Percentiles rank a stretch among this genome's conserved stretches.
Conservation (phyloP, 2,113 vertebrate species). For the Amphiprion ocellaris region DNA sequence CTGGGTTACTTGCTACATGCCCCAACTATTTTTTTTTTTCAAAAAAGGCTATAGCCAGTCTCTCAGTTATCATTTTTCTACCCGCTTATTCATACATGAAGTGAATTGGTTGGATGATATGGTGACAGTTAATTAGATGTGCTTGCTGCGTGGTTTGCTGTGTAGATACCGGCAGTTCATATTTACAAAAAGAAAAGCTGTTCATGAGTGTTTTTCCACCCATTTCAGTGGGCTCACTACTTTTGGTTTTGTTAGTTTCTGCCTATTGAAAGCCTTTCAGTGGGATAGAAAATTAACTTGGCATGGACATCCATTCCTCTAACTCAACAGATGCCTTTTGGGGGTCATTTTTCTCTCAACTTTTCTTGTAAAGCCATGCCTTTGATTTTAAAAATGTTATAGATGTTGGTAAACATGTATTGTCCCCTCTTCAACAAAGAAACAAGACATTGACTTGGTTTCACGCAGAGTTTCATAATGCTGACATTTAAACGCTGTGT, state of each 20-base stretch:
- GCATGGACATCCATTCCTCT: slow-evolving; percentile 36
- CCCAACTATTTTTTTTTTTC: slow-evolving; percentile 34
- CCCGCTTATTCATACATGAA: slow-evolving; percentile 36
- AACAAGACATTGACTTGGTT: slow-evolving; percentile 41
- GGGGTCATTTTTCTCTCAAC: slow-evolving; percentile 25
- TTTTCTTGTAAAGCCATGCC: slow-evolving; percentile 50
- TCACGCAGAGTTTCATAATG: slow-evolving; percentile 54
- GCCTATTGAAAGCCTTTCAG: slow-evolving; percentile 57
- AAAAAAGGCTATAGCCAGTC: slow-evolving; percentile 17
- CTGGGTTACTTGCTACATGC: slow-evolving; percentile 92
- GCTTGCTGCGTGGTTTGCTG: slow-evolving; percentile 73
- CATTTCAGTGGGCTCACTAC: slow-evolving; percentile 41
- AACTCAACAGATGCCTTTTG: slow-evolving; percentile 64
- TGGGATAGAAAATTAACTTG: slow-evolving; percentile 26
- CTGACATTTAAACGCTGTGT: slow-evolving; percentile 53
- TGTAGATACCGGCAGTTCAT: slow-evolving; percentile 44
- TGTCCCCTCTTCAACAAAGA: slow-evolving; percentile 29
- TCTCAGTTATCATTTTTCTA: slow-evolving; percentile 54
- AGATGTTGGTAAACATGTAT: slow-evolving; percentile 15
- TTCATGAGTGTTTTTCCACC: slow-evolving; percentile 45
- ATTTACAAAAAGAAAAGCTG: slow-evolving; percentile 43
- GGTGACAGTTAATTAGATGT: slow-evolving; percentile 55
- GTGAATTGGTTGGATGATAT: slow-evolving; percentile 51
- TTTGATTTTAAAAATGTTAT: slow-evolving; percentile 47
- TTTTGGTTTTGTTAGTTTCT: slow-evolving; percentile 49